These are phyloP conservation scores for Drosophila tani DNA, from an alignment of 1,140 invertebrate species.

Conservation along the genomic window DNA sequence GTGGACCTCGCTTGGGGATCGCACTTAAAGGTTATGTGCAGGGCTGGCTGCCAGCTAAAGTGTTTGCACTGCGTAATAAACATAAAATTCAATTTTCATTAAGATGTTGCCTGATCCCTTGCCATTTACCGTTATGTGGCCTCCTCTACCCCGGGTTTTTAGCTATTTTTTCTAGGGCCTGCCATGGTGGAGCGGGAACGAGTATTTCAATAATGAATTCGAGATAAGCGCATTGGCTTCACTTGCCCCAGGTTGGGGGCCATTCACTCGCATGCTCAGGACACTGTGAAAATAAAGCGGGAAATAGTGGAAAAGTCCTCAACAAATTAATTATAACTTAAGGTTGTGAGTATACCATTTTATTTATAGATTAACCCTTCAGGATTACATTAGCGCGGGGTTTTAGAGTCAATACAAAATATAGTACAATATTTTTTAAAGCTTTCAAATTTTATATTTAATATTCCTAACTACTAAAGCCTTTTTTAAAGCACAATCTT, in stretches of 20 bases:
- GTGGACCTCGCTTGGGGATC: slow-evolving; percentile 2
- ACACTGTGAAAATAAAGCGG: not conserved
- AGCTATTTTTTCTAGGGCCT: slow-evolving; percentile 37
- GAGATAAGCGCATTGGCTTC: slow-evolving; percentile 73
- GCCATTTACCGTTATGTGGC: slow-evolving; percentile 66
- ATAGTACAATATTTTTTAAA: too few relatives aligned
- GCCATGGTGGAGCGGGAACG: slow-evolving; percentile 23
- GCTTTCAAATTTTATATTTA: too few relatives aligned
- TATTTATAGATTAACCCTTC: too few relatives aligned
- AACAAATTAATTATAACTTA: too few relatives aligned
- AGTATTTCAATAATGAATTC: slow-evolving; percentile 82
- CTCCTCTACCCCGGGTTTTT: slow-evolving; percentile 5
- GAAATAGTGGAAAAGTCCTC: too few relatives aligned
- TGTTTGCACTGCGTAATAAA: slow-evolving; percentile 73
- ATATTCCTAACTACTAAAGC: too few relatives aligned
- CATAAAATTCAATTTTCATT: slow-evolving; percentile 83
- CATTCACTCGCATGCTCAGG: slow-evolving; percentile 61
- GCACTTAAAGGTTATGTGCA: slow-evolving; percentile 66
- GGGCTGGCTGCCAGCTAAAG: slow-evolving; percentile 52
- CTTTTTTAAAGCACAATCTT: too few relatives aligned
- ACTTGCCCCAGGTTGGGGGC: slow-evolving; percentile 50
- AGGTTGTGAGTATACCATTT: too few relatives aligned
- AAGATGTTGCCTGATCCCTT: slow-evolving; percentile 78
- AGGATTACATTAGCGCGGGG: too few relatives aligned
- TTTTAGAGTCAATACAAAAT: too few relatives aligned